phyloP scores from a whole-genome alignment of 2,797 vertebrate genomes.

The Sebastes itinus region DNA sequence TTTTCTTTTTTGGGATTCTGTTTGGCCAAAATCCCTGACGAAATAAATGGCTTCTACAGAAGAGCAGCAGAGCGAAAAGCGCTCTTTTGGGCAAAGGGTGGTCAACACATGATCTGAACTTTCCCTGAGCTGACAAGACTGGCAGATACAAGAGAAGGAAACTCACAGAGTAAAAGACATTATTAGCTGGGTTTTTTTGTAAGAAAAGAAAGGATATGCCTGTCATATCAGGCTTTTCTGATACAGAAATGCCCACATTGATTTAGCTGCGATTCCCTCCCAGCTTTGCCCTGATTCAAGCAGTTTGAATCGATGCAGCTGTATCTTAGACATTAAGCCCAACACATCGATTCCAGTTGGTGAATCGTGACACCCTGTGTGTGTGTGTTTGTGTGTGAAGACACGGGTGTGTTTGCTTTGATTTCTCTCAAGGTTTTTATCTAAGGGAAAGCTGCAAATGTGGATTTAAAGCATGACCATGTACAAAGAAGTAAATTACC shows the following conservation, averaged over 20 bases:
- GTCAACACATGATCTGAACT: conserved; percentile 36
- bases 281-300: conserved; percentile 62
- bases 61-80: background rate
- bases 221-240: conserved; percentile 59
- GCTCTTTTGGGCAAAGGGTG: conserved; percentile 3
- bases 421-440: conserved; percentile 43
- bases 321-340: conserved; percentile 65
- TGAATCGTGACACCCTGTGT: conserved; percentile 47
- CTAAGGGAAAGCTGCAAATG: background rate
- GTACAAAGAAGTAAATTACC: conserved; percentile 20
- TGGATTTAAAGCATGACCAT: conserved; percentile 22
- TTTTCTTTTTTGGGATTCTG: background rate
- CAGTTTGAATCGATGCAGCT: conserved; percentile 65
- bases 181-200: conserved; percentile 32
- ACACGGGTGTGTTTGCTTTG: conserved; percentile 21
- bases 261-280: conserved; percentile 55
- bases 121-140: conserved; percentile 40
- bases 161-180: conserved; percentile 38
- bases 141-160: conserved; percentile 31
- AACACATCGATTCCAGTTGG: conserved; percentile 57
- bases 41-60: background rate
- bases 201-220: conserved; percentile 19
- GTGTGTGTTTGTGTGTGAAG: background rate
- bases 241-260: conserved; percentile 53
- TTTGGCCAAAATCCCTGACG: background rate